phyloP scores from a whole-genome alignment of 2,113 vertebrate species.

The Poeciliopsis occidentalis region DNA sequence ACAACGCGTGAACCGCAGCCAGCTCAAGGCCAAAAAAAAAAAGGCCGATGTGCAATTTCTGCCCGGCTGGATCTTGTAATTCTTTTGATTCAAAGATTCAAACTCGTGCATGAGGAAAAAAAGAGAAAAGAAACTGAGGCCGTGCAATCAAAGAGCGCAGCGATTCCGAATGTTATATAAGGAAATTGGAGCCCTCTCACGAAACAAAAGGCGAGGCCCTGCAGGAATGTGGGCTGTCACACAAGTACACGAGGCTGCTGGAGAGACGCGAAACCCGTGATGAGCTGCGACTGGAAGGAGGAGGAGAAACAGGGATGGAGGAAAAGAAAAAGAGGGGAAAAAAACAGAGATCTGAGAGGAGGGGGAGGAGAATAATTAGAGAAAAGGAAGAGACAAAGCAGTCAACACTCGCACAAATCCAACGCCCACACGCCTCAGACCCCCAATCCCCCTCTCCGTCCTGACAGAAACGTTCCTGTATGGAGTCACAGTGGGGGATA shows the following conservation, averaged over 20 bases:
- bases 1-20: slow-evolving; percentile 46
- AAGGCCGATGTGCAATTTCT: slow-evolving; percentile 47
- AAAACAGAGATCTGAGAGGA: slow-evolving; percentile 48
- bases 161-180: slow-evolving; percentile 65
- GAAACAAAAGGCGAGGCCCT: slow-evolving; percentile 65
- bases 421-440: slow-evolving; percentile 35
- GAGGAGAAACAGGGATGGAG: slow-evolving; percentile 42
- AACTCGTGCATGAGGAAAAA: slow-evolving; percentile 23
- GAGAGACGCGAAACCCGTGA: slow-evolving; percentile 42
- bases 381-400: slow-evolving; percentile 43
- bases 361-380: slow-evolving; percentile 48
- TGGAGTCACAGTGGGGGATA: slow-evolving; percentile 32
- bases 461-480: slow-evolving; percentile 29
- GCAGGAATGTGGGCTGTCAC: slow-evolving; percentile 63
- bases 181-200: slow-evolving; percentile 59
- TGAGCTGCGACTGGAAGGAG: slow-evolving; percentile 35
- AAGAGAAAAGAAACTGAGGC: slow-evolving; percentile 14
- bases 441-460: background rate
- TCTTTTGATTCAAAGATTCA: slow-evolving; percentile 60
- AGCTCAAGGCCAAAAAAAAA: slow-evolving; percentile 29
- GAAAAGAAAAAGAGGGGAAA: slow-evolving; percentile 17
- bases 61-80: slow-evolving; percentile 37
- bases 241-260: slow-evolving; percentile 50
- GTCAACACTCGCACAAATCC: slow-evolving; percentile 19
- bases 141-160: slow-evolving; percentile 55